Conservation (phyloP, 2,888 invertebrate genomes). For the Leucoptera coffeella region DNA sequence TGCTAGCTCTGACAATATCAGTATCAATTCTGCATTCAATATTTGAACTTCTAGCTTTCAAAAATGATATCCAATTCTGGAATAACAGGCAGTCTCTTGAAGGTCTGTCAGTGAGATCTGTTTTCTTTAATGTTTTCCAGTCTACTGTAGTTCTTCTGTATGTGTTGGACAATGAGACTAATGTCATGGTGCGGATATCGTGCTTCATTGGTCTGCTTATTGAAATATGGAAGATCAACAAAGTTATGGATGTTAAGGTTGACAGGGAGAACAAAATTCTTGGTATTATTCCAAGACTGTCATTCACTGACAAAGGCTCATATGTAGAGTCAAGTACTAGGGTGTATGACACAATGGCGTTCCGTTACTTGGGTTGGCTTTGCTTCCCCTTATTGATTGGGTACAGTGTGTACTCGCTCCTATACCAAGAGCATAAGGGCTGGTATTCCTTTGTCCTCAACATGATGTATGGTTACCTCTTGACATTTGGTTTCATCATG, state of each 20-base stretch:
- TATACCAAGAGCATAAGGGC: constrained; percentile 96
- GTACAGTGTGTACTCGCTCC: constrained; percentile 91
- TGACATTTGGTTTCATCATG: constrained; percentile 99
- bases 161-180: constrained; percentile 97
- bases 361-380: constrained; percentile 93
- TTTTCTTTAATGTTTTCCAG: constrained; percentile 98
- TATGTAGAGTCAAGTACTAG: constrained; percentile 93
- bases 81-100: constrained; percentile 94
- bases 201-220: constrained; percentile 93
- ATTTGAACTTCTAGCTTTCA: constrained; percentile 97
- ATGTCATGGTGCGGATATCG: constrained; percentile 89
- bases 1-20: constrained; percentile 83
- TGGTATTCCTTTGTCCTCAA: constrained; percentile 98
- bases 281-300: constrained; percentile 73
- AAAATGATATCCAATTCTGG: constrained; percentile 99
- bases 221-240: constrained; percentile 99
- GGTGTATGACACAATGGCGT: constrained; percentile 91
- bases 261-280: constrained; percentile 68
- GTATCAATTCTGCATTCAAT: constrained; percentile 95
- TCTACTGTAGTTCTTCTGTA: constrained; percentile 92
- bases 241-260: constrained; percentile 76
- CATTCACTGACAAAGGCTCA: constrained; percentile 90
- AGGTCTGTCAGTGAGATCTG: constrained; percentile 94
- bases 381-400: constrained; percentile 89
- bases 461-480: constrained; percentile 94